phyloP scores from a whole-genome alignment of 2,797 vertebrate species.

The Oryzias sinensis region DNA sequence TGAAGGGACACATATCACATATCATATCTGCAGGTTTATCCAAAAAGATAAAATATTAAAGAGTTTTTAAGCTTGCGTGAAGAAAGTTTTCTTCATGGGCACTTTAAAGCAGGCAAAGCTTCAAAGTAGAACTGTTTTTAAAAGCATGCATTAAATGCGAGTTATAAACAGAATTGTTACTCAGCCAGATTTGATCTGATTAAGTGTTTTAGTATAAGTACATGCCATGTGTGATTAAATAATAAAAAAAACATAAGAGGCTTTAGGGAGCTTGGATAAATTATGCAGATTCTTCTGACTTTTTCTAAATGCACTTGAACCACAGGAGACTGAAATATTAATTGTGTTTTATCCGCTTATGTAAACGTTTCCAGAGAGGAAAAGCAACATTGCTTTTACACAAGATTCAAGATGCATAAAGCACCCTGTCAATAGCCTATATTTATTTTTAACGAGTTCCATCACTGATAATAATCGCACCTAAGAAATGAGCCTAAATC shows the following conservation, averaged over 20 bases:
- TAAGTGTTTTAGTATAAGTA: not conserved
- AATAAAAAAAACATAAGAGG: not conserved
- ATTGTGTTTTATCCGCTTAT: not conserved
- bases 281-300: not conserved
- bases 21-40: too few relatives aligned
- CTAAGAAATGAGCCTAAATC: not conserved
- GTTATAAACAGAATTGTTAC: not conserved
- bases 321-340: not conserved
- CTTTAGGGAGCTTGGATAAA: not conserved
- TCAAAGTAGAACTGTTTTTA: too few relatives aligned
- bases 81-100: too few relatives aligned
- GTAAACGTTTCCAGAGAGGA: not conserved
- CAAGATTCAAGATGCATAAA: too few relatives aligned
- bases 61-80: too few relatives aligned
- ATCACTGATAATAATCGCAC: too few relatives aligned
- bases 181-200: conserved; percentile 1
- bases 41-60: too few relatives aligned
- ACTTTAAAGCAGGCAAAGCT: too few relatives aligned
- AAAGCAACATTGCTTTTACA: too few relatives aligned
- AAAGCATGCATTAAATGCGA: not conserved
- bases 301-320: not conserved
- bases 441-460: too few relatives aligned
- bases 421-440: too few relatives aligned
- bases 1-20: too few relatives aligned
- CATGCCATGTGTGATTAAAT: not conserved